These are phyloP conservation scores for Phalacrocorax aristotelis DNA, from an alignment of 2,113 vertebrate species.

Conservation along the genomic window DNA sequence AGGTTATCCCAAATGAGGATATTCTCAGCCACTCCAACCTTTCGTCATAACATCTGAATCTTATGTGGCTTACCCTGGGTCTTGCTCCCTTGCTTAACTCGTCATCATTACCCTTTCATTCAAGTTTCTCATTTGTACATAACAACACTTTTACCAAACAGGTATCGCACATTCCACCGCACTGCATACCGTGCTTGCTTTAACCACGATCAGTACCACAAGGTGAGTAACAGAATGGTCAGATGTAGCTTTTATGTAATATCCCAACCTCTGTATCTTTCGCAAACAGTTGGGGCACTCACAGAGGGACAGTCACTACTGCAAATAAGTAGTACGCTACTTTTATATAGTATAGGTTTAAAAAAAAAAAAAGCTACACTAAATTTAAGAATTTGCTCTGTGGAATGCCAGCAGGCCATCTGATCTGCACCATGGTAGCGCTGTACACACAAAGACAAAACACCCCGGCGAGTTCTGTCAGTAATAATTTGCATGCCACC, in stretches of 20 bases:
- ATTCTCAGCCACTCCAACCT: background rate
- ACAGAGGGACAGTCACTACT: background rate
- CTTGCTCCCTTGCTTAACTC: background rate
- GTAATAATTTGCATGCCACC: background rate
- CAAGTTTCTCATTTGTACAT: background rate
- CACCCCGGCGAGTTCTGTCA: constrained; percentile 4
- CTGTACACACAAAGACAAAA: constrained; percentile 7
- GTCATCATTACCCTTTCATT: background rate
- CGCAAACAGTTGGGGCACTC: background rate
- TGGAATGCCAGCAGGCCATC: background rate
- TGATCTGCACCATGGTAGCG: background rate
- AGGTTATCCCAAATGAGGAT: background rate
- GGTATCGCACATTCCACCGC: background rate
- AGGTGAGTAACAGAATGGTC: background rate
- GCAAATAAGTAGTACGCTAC: background rate
- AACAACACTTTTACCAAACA: background rate
- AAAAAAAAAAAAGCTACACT: background rate
- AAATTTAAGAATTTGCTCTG: background rate
- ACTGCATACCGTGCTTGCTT: background rate
- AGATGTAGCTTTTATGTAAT: background rate
- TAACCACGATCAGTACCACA: background rate
- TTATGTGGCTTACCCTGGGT: background rate
- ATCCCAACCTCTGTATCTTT: background rate
- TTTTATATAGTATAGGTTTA: background rate
- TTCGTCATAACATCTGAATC: background rate